Percentiles rank a stretch among this genome's conserved stretches.
Conservation (phyloP, 2,888 invertebrate genomes). For the Smittia sp. region DNA sequence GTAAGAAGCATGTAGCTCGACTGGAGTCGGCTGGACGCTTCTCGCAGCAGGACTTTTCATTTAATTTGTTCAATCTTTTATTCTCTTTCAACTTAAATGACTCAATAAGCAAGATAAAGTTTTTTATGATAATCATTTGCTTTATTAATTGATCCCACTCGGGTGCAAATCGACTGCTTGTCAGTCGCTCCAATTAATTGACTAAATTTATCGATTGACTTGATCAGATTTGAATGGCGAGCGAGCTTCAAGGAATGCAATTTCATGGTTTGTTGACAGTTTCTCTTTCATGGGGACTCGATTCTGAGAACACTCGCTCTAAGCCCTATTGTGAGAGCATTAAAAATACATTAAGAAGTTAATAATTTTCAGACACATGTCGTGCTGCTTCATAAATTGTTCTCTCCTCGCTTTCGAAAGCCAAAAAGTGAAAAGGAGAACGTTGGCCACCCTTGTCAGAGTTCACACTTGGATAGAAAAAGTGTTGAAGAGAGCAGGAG, state of each 20-base stretch:
- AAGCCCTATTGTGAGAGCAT: slow-evolving; percentile 15
- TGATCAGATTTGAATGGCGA: not conserved
- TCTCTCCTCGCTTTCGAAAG: slow-evolving; percentile 1
- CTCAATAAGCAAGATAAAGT: slow-evolving; percentile 14
- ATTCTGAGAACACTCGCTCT: not conserved
- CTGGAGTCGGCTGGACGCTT: not conserved
- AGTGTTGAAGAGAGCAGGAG: not conserved
- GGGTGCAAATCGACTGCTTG: slow-evolving; percentile 16
- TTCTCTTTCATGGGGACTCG: not conserved
- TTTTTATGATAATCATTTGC: slow-evolving; percentile 20
- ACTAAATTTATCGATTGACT: slow-evolving; percentile 2
- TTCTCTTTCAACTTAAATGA: slow-evolving; percentile 3
- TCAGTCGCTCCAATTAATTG: slow-evolving; percentile 14
- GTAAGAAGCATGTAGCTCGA: not conserved
- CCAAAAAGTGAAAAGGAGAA: not conserved
- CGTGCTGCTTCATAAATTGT: slow-evolving; percentile 38
- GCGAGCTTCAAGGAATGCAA: not conserved
- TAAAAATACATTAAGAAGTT: slow-evolving; percentile 32
- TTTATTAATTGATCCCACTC: slow-evolving; percentile 25
- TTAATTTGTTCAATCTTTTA: slow-evolving; percentile 9
- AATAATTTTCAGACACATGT: slow-evolving; percentile 37
- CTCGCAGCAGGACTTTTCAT: slow-evolving; percentile 15
- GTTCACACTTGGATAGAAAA: not conserved
- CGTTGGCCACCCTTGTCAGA: slow-evolving; percentile 16
- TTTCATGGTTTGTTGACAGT: slow-evolving; percentile 15